Base-by-base conservation (phyloP, 2,888 invertebrate genomes). In the Anthoptus insignis region DNA sequence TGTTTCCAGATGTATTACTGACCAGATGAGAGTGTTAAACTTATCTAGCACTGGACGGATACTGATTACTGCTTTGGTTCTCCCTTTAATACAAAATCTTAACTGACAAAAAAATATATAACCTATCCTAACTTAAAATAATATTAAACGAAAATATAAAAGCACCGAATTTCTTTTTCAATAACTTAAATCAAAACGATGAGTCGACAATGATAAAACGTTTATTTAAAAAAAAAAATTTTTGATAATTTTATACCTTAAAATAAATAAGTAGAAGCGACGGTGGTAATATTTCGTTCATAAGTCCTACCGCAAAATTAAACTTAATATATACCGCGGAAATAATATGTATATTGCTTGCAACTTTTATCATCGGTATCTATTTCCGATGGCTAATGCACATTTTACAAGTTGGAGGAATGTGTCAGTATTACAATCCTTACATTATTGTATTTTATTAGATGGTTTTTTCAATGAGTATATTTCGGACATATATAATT, bases 41-140 rank as follows among this genome's bases (percentile, higher is more conserved):
- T 86, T 90, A 90, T 86, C 88, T 91, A 92, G 83, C 81, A 83
- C 83, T 92, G 93, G 93, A 93, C 92, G 93, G 93, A 93, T 93
- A 93, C 93, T 92, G 93, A 93, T 93, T 91, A 88, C 88, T 90
- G 90, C 91, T 91, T 93, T 91, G 91, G 89, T 90, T 86, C 82
- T 83, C 77, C 86, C 83, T 86, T 82, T 71, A 72, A 72, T 70
- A 69, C 47, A 63, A 47, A 39, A 63, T 53, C 61, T 47, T 61
- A 56, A 47, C 24, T 47, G 56, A 61, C 19, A 34, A 45, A 53
- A 32, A 45, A 47, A 45, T 34, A 22, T 39, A 60, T 21, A 53
- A 45, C n/a, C 37, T n/a, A 37, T 14, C 19, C 27, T n/a, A 47
- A 32, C 42, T 58, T 32, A 58, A 58, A 47, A 49, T 19, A 34